Evolutionary conservation across 2,888 invertebrate species (phyloP), one percentile per base, ranked within the genome.

Genomic region (Muscina levida): DNA sequence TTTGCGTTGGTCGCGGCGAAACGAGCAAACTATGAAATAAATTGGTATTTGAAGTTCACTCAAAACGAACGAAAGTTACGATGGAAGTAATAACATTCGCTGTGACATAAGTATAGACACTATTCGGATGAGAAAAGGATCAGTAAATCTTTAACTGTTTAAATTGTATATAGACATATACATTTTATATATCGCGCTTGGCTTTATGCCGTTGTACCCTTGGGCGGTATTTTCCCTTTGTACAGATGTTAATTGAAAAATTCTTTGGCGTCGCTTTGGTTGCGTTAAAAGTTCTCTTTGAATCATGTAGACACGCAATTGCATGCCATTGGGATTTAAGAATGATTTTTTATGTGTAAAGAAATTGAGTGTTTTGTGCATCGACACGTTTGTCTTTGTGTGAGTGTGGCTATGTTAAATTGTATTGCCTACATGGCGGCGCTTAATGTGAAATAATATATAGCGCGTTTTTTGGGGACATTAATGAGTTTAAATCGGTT

Each of bases 1-100:
- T 37, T 24, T 17, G n/a, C 37, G 44, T 37, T 70, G 6, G 19
- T 62, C 17, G 56, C 48, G 46, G 22, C 24, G 24, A 10, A 22
- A 13, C 6, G 17, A 62, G 4, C 10, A 51, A 44, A 17, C 10
- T 11, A 51, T 67, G 71, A 81, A 81, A 81, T 81, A 72, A 75
- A 81, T 77, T 77, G 75, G 77, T 68, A 67, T 73, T 75, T 13
- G 62, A 62, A n/a, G 44, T n/a, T n/a, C n/a, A n/a, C n/a, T 31
- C 31, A 31, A 31, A 44, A 24, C 31, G 31, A 31, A 3, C 3
- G 31, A 31, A 31, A 31, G 8, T 31, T 3, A 8, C 31, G n/a
- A n/a, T n/a, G 31, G 19, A 51, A 51, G 51, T 51, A 51, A 51
- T 51, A 11, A 51, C 51, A 19, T 17, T 51, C 11, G 11, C n/a